A percentile compares a stretch with the other conserved stretches of the same genome.
phyloP scores from a whole-genome alignment of 1,140 invertebrate genomes.

The Euura saliciscinereae region DNA sequence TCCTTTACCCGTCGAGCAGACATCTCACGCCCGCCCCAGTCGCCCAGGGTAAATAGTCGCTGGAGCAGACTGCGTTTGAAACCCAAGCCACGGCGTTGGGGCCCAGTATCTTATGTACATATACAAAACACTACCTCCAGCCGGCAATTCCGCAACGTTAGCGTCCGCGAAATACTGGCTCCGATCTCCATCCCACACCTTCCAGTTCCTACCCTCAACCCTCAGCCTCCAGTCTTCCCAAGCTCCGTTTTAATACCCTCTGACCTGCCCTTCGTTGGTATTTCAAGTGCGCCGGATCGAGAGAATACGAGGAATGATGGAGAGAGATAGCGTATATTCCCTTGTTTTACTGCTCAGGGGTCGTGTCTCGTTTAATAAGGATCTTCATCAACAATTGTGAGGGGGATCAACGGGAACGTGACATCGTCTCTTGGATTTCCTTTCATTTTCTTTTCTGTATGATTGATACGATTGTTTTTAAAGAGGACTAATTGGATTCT shows the following conservation, averaged over 20 bases:
- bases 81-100: constrained; percentile 1
- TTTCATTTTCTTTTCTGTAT: too few species aligned
- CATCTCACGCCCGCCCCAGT: not conserved
- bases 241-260: not conserved
- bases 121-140: not conserved
- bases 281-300: too few species aligned
- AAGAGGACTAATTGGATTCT: too few species aligned
- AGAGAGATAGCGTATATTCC: too few species aligned
- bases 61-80: constrained; percentile 9
- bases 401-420: too few species aligned
- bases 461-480: too few species aligned
- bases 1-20: not conserved
- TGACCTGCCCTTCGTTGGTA: not conserved
- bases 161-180: constrained; percentile 7
- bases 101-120: constrained; percentile 4
- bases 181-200: constrained; percentile 1
- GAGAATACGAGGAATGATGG: too few species aligned
- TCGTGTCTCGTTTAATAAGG: too few species aligned
- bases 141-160: not conserved
- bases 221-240: not conserved
- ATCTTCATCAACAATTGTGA: too few species aligned
- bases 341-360: too few species aligned
- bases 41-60: constrained; percentile 9
- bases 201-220: constrained; percentile 7
- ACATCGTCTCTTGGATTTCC: too few species aligned